Evolutionary conservation across 2,888 invertebrate species (phyloP).

Genomic region (Watsonalla cultraria): DNA sequence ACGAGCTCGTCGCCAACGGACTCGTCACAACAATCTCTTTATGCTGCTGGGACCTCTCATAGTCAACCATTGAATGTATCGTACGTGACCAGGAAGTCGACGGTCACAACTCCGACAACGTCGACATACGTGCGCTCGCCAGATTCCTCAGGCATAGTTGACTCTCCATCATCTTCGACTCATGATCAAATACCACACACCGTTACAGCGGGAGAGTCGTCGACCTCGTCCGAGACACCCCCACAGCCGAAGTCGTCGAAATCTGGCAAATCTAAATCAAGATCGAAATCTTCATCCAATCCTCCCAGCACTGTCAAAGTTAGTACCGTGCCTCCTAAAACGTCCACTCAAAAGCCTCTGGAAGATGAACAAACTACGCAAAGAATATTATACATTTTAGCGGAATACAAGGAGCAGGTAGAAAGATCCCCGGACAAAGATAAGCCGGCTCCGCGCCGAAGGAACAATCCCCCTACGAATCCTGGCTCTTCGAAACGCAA

Average conservation of each 20-base stretch:
- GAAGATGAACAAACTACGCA: constrained; percentile 91
- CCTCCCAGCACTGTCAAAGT: constrained; percentile 80
- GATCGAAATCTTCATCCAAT: constrained; percentile 77
- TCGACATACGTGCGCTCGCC: constrained; percentile 60
- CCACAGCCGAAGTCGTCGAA: constrained; percentile 47
- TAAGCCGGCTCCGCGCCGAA: constrained; percentile 87
- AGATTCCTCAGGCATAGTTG: constrained; percentile 58
- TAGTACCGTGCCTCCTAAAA: constrained; percentile 79
- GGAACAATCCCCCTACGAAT: constrained; percentile 86
- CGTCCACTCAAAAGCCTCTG: constrained; percentile 82
- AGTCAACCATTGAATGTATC: constrained; percentile 59
- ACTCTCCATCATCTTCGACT: constrained; percentile 57
- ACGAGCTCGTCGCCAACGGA: constrained; percentile 36
- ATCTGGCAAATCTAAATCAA: constrained; percentile 67
- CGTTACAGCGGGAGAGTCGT: constrained; percentile 43
- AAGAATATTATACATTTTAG: constrained; percentile 87
- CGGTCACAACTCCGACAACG: constrained; percentile 50
- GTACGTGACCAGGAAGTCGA: constrained; percentile 63
- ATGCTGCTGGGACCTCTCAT: constrained; percentile 48
- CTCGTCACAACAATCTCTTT: constrained; percentile 58
- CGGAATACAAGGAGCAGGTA: constrained; percentile 88
- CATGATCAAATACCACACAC: constrained; percentile 48
- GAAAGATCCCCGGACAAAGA: constrained; percentile 90
- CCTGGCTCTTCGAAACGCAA: constrained; percentile 84
- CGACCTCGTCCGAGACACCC: constrained; percentile 32